Base-by-base conservation (phyloP, 1,140 invertebrate genomes). In the Drosophila simulans region DNA sequence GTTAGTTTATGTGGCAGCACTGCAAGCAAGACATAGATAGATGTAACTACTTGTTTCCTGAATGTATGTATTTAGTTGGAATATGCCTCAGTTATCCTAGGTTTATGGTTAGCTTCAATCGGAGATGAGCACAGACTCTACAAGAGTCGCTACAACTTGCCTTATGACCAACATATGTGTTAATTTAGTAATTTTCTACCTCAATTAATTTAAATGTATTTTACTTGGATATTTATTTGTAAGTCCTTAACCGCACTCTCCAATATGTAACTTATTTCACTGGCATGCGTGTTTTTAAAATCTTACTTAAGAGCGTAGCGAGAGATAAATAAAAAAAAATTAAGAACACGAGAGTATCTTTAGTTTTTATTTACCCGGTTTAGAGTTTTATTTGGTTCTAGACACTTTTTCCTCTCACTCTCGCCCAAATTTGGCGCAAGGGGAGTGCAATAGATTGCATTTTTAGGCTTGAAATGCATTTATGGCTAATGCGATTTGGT, bases 181-280 rank as follows among this genome's bases (percentile, higher is more conserved):
- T 89, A 89, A 68, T 88, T 89, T 86, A 86, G 84, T 86, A 89
- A 89, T 88, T 83, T 77, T 88, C 83, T 88, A 88, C 83, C 83
- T 88, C 83, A 88, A 70, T 77, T 88, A 77, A 88, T 88, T 88
- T 88, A 86, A 79, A 64, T 79, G 74, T 88, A 78, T 82, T 81
- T 81, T 80, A 81, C 65, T 65, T 59, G 72, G 52, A 77, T 74
- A 77, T 82, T 66, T 81, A 85, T 77, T 78, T 86, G 37, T 75
- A 85, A 85, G 81, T 60, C 57, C 59, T 82, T 73, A 69, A 46
- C 80, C 39, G 37, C 15, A 42, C 54, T 68, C 48, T 71, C 55
- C 20, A 52, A 37, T 45, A 45, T 59, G 46, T 59, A 71, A 70
- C 53, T 64, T 37, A 45, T 43, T 35, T 39, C 20, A 53, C 56